Percentiles rank a stretch among this genome's conserved stretches.
Conservation (phyloP, 2,797 vertebrate genomes). For the Poeciliopsis gracilis region DNA sequence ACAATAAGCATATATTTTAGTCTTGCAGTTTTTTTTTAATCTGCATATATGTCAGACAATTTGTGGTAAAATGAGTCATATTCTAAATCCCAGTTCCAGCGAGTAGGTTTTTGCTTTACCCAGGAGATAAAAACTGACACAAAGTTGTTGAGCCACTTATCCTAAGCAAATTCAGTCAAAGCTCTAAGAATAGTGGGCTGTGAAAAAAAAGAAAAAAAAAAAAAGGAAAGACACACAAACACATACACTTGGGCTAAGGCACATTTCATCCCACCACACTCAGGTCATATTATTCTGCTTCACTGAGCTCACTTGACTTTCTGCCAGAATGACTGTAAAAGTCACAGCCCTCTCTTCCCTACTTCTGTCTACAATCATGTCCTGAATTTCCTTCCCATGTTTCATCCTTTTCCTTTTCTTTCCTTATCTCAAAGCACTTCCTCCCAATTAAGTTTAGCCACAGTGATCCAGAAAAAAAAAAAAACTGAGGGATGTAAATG, state of each 20-base stretch:
- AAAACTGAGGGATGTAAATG: constrained; percentile 12
- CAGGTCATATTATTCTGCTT: constrained; percentile 68
- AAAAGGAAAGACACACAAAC: constrained; percentile 28
- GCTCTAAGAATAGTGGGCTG: constrained; percentile 27
- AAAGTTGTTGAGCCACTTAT: constrained; percentile 59
- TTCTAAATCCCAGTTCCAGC: constrained; percentile 16
- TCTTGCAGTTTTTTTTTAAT: constrained; percentile 4
- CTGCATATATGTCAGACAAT: constrained; percentile 14
- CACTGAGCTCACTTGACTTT: constrained; percentile 78
- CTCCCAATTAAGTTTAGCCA: constrained; percentile 27
- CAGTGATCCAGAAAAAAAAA: constrained; percentile 11
- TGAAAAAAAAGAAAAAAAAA: constrained; percentile 21
- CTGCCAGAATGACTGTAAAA: constrained; percentile 55
- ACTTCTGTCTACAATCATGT: constrained; percentile 29
- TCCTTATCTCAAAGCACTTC: constrained; percentile 11
- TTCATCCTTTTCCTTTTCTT: constrained; percentile 15
- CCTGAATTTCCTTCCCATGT: constrained; percentile 25
- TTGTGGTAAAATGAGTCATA: constrained; percentile 25
- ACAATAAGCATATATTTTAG: not conserved
- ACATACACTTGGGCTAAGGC: constrained; percentile 26
- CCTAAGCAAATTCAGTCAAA: constrained; percentile 42
- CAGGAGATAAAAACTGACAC: constrained; percentile 47
- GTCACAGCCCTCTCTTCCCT: constrained; percentile 32
- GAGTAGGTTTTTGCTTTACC: constrained; percentile 27
- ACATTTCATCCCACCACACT: constrained; percentile 57